phyloP scores from a whole-genome alignment of 2,888 invertebrate genomes.

The Drosophila mimetica region DNA sequence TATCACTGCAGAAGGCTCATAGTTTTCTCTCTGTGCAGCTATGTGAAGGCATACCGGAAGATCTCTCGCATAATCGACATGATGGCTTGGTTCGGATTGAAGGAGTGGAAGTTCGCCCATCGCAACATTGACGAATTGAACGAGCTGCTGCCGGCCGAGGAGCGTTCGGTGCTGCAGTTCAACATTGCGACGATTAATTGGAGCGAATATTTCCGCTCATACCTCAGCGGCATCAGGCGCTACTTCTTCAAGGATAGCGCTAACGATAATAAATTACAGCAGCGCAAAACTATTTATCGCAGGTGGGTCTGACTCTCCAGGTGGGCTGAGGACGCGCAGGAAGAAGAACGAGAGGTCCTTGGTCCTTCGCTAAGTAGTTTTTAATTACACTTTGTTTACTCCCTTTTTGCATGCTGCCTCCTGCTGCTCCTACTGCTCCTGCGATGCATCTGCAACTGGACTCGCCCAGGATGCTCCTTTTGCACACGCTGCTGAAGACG shows the following conservation, averaged over 20 bases:
- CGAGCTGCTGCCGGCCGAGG: conserved; percentile 68
- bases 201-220: conserved; percentile 88
- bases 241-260: conserved; percentile 90
- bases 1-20: too few relatives aligned
- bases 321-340: background rate
- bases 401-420: conserved; percentile 41
- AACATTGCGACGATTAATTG: conserved; percentile 88
- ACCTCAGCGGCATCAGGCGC: conserved; percentile 88
- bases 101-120: conserved; percentile 84
- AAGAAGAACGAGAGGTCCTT: background rate
- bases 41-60: conserved; percentile 83
- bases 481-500: conserved; percentile 83
- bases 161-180: conserved; percentile 84
- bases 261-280: conserved; percentile 79
- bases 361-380: conserved; percentile 70
- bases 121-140: conserved; percentile 83
- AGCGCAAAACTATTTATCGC: conserved; percentile 82
- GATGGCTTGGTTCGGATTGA: conserved; percentile 84
- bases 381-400: conserved; percentile 79
- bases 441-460: conserved; percentile 42
- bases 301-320: conserved; percentile 72
- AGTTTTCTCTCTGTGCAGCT: conserved; percentile 60
- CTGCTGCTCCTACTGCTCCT: conserved; percentile 35
- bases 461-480: conserved; percentile 72
- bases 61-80: conserved; percentile 83